A percentile compares a stretch with the other conserved stretches of the same genome.
Evolutionary conservation across 1,140 invertebrate genomes (phyloP).

Genomic region (Aphelenchoides fujianensis): DNA sequence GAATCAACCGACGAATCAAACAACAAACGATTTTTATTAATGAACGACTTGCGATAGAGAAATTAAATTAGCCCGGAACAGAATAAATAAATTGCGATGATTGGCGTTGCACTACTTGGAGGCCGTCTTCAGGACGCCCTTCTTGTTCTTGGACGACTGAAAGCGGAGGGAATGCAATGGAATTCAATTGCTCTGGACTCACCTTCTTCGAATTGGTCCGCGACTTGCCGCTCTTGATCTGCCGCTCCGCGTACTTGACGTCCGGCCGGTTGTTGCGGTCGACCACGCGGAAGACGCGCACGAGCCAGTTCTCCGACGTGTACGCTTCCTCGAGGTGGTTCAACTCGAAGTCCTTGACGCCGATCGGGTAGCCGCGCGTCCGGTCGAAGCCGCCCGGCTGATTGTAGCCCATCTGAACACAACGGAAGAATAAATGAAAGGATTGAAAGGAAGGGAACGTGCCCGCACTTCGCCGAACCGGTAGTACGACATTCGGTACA

Average conservation of each 20-base stretch:
- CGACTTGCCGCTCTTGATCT: conserved; percentile 38
- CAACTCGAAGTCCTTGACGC: conserved; percentile 88
- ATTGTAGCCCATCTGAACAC: conserved; percentile 73
- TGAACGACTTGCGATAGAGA: too few relatives aligned
- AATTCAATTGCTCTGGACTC: conserved; percentile 6
- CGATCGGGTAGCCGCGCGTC: conserved; percentile 88
- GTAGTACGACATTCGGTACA: conserved; percentile 99
- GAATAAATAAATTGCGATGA: too few relatives aligned
- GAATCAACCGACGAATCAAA: too few relatives aligned
- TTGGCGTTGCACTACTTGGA: too few relatives aligned
- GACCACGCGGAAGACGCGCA: conserved; percentile 73
- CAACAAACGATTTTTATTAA: too few relatives aligned
- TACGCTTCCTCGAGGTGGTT: conserved; percentile 96
- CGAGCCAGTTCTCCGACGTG: conserved; percentile 96
- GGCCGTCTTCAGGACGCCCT: conserved; percentile 33
- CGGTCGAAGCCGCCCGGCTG: conserved; percentile 86
- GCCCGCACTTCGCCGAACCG: conserved; percentile 85
- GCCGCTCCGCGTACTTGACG: conserved; percentile 51
- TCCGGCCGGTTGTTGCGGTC: conserved; percentile 64
- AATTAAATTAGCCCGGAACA: too few relatives aligned
- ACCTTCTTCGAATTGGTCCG: conserved; percentile 38
- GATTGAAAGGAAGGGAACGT: conserved; percentile 36
- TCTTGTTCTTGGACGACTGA: conserved; percentile 29
- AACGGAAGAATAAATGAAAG: conserved; percentile 29
- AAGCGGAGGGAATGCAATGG: background rate